These are phyloP conservation scores for Oreohelix idahoensis DNA, from an alignment of 1,140 invertebrate species.

Conservation along the genomic window DNA sequence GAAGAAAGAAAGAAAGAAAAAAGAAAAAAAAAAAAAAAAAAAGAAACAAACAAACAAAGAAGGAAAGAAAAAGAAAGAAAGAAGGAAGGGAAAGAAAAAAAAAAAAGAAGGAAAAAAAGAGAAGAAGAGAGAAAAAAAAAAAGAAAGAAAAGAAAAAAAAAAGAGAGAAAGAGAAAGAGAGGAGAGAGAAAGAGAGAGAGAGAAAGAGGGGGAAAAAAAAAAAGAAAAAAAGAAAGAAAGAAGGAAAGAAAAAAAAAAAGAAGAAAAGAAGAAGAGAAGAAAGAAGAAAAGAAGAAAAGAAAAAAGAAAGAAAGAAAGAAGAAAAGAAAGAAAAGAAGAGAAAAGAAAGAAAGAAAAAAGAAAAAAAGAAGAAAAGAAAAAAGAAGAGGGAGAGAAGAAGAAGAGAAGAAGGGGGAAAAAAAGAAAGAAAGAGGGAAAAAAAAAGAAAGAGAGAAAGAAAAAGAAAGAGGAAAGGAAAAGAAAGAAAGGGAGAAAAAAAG, in stretches of 20 bases:
- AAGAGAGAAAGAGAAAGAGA: no score
- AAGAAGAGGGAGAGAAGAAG: neutral
- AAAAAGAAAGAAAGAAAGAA: no score
- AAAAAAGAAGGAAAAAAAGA: no score
- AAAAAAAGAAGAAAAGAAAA: neutral
- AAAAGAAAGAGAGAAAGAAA: neutral
- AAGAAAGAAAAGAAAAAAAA: no score
- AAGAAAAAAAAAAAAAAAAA: no score
- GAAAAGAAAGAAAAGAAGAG: neutral
- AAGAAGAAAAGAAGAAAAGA: no score
- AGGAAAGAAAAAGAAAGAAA: no score
- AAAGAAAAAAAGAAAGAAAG: neutral
- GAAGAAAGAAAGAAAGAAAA: no score
- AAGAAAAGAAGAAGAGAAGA: neutral
- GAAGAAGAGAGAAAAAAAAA: no score
- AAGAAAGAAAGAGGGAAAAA: neutral
- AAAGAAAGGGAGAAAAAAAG: neutral
- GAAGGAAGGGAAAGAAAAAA: no score
- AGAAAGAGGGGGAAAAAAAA: neutral
- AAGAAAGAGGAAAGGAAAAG: neutral
- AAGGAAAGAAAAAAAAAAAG: neutral
- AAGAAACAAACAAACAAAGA: no score
- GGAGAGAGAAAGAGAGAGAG: conserved; percentile 7
- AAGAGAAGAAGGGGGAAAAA: neutral
- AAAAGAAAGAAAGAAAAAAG: neutral